A percentile compares a stretch with the other conserved stretches of the same genome.
These are phyloP conservation scores for Batillaria attramentaria DNA, from an alignment of 1,140 invertebrate genomes.

Conservation along the genomic window DNA sequence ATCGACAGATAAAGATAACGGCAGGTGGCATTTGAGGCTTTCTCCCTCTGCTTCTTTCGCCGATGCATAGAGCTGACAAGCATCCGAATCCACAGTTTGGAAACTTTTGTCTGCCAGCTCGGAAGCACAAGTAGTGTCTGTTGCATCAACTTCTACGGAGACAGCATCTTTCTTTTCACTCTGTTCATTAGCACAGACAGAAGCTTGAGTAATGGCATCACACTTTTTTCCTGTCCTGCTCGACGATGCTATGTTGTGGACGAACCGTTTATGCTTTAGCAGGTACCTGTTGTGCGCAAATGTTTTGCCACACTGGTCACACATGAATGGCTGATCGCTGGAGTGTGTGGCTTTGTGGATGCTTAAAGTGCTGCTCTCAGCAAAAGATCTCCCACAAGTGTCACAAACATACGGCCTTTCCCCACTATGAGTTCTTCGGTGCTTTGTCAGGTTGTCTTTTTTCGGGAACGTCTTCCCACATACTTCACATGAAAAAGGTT, in stretches of 20 bases:
- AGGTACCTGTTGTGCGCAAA: constrained; percentile 51
- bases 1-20: no score
- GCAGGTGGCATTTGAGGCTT: no score
- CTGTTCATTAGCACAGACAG: no score
- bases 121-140: no score
- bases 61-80: no score
- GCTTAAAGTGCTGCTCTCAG: constrained; percentile 18
- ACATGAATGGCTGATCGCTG: constrained; percentile 23
- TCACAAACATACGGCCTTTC: constrained; percentile 22
- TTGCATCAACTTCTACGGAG: no score
- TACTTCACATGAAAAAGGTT: constrained; percentile 12
- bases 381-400: constrained; percentile 21
- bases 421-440: constrained; percentile 25
- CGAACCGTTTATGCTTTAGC: constrained; percentile 56
- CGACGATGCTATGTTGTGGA: not conserved
- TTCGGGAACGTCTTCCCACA: constrained; percentile 22
- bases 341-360: constrained; percentile 23
- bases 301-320: constrained; percentile 45
- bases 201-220: no score
- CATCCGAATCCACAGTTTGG: no score
- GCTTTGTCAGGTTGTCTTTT: constrained; percentile 21
- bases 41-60: no score
- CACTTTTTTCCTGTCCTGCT: no score
- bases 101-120: no score
- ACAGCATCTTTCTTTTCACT: no score